Percentiles rank a stretch among this genome's conserved stretches.
phyloP scores from a whole-genome alignment of 2,113 vertebrate genomes.

The Hydropotes inermis region DNA sequence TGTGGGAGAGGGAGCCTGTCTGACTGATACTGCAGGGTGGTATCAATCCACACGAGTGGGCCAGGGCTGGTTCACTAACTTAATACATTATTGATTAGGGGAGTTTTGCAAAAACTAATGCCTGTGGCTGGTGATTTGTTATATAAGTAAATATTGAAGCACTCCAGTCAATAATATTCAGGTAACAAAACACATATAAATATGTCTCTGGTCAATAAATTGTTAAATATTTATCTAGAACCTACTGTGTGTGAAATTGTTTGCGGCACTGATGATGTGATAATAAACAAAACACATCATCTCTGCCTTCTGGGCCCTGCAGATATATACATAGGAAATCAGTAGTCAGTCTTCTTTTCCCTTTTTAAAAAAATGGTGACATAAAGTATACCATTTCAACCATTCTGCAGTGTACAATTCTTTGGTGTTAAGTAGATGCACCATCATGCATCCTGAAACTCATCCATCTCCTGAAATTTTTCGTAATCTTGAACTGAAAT shows the following conservation, averaged over 20 bases:
- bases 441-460: background rate
- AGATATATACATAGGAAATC: background rate
- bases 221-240: background rate
- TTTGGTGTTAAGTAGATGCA: background rate
- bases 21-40: background rate
- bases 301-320: background rate
- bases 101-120: background rate
- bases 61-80: background rate
- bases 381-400: background rate
- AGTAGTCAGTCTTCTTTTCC: background rate
- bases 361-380: background rate
- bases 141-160: background rate
- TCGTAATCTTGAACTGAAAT: background rate
- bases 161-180: background rate
- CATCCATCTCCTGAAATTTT: background rate
- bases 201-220: background rate
- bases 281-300: background rate
- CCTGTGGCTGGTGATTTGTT: background rate
- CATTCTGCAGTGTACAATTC: background rate
- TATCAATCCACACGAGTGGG: rapidly evolving
- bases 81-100: background rate
- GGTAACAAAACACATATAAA: background rate
- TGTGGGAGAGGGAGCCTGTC: background rate
- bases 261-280: too few relatives aligned
- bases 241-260: background rate